Conservation (phyloP, 2,888 invertebrate genomes). For the Tricholauxania praeusta region DNA sequence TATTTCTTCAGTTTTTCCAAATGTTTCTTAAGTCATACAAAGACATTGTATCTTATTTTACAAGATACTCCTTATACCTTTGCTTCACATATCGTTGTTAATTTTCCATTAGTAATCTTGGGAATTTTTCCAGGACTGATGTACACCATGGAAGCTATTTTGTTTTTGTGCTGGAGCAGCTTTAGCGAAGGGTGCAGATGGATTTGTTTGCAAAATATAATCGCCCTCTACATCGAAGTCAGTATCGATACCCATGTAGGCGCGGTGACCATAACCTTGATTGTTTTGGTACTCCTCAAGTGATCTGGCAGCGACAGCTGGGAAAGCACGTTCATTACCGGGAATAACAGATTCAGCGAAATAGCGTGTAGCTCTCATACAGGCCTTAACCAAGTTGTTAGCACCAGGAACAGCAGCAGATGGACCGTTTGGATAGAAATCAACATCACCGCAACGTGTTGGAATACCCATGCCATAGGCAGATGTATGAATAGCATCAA, state of each 20-base stretch:
- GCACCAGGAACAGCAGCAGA: slow-evolving; percentile 56
- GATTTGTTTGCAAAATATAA: slow-evolving; percentile 62
- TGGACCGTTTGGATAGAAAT: slow-evolving; percentile 64
- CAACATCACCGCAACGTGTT: slow-evolving; percentile 59
- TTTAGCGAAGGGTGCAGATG: slow-evolving; percentile 60
- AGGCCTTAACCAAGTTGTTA: slow-evolving; percentile 60
- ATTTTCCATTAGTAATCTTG: slow-evolving; percentile 8
- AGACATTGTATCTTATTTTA: too few species aligned
- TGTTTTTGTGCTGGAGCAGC: slow-evolving; percentile 55
- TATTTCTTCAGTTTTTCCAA: too few species aligned
- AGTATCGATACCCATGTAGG: slow-evolving; percentile 62
- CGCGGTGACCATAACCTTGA: slow-evolving; percentile 58
- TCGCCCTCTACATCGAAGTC: slow-evolving; percentile 58
- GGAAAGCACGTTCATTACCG: slow-evolving; percentile 62
- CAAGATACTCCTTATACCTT: too few species aligned
- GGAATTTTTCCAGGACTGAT: slow-evolving; percentile 19
- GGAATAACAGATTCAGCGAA: slow-evolving; percentile 64
- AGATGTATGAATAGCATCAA: slow-evolving; percentile 64
- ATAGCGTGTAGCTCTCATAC: slow-evolving; percentile 60
- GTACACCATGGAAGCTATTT: slow-evolving; percentile 47
- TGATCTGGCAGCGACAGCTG: slow-evolving; percentile 61
- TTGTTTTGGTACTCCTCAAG: slow-evolving; percentile 58
- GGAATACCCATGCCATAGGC: slow-evolving; percentile 57
- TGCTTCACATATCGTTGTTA: too few species aligned
- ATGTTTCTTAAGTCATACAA: too few species aligned